Percentiles rank a stretch among this genome's conserved stretches.
These are phyloP conservation scores for Anarhynchus alexandrinus DNA, from an alignment of 2,113 vertebrate genomes.

Conservation along the genomic window DNA sequence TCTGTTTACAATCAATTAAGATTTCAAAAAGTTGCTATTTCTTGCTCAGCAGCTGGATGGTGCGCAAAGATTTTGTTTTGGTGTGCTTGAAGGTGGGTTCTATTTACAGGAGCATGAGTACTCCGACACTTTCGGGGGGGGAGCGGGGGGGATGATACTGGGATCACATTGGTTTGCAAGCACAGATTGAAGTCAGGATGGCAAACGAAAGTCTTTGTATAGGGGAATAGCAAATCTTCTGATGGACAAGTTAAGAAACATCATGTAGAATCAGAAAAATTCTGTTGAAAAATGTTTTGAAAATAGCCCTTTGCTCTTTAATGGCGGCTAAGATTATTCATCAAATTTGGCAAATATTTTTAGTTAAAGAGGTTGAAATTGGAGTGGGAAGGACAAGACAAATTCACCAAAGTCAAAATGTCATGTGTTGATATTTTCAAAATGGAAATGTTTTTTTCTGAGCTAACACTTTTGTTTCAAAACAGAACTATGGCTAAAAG, in stretches of 20 bases:
- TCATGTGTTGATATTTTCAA: slow-evolving; percentile 55
- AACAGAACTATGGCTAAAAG: slow-evolving; percentile 17
- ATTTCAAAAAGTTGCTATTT: background rate
- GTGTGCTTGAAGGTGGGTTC: background rate
- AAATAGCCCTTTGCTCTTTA: slow-evolving; percentile 17
- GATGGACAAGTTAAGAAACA: background rate
- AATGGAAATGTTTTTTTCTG: slow-evolving; percentile 51
- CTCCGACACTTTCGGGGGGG: background rate
- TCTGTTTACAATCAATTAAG: background rate
- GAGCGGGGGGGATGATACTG: fast-evolving
- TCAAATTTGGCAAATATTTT: slow-evolving; percentile 40
- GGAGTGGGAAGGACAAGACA: slow-evolving; percentile 9
- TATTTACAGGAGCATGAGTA: background rate
- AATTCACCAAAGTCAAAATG: slow-evolving; percentile 49
- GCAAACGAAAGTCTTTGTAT: background rate
- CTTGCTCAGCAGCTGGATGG: background rate
- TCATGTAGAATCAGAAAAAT: background rate
- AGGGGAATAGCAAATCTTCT: background rate
- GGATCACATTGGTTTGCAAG: background rate
- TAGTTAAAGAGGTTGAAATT: slow-evolving; percentile 9
- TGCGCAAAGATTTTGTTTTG: background rate
- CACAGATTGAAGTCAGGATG: background rate
- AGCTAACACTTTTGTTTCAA: slow-evolving; percentile 53
- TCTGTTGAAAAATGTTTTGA: background rate
- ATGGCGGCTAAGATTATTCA: slow-evolving; percentile 48